Base-by-base conservation (phyloP, 2,113 vertebrate species). In the Bos javanicus region DNA sequence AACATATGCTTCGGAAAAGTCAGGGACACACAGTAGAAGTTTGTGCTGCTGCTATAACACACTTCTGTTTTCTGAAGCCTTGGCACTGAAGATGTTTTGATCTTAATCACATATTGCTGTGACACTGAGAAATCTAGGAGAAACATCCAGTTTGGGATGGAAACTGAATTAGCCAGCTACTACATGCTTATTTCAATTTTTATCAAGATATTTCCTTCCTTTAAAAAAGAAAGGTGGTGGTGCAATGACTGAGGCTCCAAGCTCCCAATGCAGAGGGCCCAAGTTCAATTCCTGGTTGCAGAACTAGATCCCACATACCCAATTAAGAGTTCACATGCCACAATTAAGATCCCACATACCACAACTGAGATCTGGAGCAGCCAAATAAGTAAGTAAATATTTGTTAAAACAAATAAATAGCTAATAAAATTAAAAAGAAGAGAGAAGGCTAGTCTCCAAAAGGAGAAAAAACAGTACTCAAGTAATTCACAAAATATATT, bases 111-210 rank as follows among this genome's bases (percentile, higher is more conserved):
- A 14, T 59, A 43, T 12, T 91, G 46, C 90, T 48, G 16, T 28
- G 83, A 71, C 80, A 94, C 46, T 95, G 83, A 36, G 46, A 92
- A 60, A 71, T 67, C 60, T 74, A 83, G 6, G 57, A 76, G 23
- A 39, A 97, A 83, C 46, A 48, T 13, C 23, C 3, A 12, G 52
- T 83, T 95, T 87, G 80, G 56, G 46, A 48, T 89, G 7, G 76
- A 86, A 87, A 93, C 10, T n/a, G 60, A 78, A 87, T 6, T 62
- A 62, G 25, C 46, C n/a, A 87, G 43, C 7, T 39, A 62, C n/a
- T 94, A 43, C 43, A 30, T 83, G 88, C 67, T 87, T 92, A 62
- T 60, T 94, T 94, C 94, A 56, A 95, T 91, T 90, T 95, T 80
- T 80, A 92, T 93, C 46, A 84, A 87, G 23, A 15, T 82, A 87